phyloP scores from a whole-genome alignment of 2,888 invertebrate genomes.

The Platerodrilus igneus region DNA sequence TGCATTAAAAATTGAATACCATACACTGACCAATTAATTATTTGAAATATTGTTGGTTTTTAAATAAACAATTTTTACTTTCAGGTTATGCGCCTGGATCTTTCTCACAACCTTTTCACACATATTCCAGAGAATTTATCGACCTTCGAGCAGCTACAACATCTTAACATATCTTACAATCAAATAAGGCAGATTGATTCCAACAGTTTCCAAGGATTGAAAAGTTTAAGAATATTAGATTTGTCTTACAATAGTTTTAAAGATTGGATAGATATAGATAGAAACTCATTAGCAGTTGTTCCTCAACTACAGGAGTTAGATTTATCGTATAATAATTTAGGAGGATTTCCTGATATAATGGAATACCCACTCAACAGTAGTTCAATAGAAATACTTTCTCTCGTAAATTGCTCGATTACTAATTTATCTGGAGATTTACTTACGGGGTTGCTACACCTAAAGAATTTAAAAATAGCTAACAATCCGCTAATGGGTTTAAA shows the following conservation, averaged over 20 bases:
- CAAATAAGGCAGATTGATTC: conserved; percentile 32
- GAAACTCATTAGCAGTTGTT: conserved; percentile 51
- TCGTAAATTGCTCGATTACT: conserved; percentile 59
- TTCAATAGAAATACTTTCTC: conserved; percentile 55
- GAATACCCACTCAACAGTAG: conserved; percentile 55
- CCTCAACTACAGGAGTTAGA: conserved; percentile 56
- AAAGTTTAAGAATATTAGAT: conserved; percentile 56
- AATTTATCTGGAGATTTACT: conserved; percentile 52
- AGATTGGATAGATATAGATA: conserved; percentile 55
- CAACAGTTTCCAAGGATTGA: conserved; percentile 51
- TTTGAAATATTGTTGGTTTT: not conserved
- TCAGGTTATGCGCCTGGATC: conserved; percentile 60
- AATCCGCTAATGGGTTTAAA: conserved; percentile 40
- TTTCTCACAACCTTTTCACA: conserved; percentile 60
- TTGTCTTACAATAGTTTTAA: conserved; percentile 60
- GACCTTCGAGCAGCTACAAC: conserved; percentile 51
- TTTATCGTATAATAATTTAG: conserved; percentile 60
- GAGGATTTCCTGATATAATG: conserved; percentile 32
- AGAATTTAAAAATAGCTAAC: conserved; percentile 49
- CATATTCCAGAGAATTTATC: conserved; percentile 54
- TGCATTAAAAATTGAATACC: too few relatives aligned
- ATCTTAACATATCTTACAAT: conserved; percentile 51
- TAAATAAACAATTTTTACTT: conserved; percentile 34
- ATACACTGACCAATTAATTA: too few relatives aligned
- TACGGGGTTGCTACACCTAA: conserved; percentile 52